Evolutionary conservation across 2,113 vertebrate species (phyloP).

Genomic region (Prolemur simus): DNA sequence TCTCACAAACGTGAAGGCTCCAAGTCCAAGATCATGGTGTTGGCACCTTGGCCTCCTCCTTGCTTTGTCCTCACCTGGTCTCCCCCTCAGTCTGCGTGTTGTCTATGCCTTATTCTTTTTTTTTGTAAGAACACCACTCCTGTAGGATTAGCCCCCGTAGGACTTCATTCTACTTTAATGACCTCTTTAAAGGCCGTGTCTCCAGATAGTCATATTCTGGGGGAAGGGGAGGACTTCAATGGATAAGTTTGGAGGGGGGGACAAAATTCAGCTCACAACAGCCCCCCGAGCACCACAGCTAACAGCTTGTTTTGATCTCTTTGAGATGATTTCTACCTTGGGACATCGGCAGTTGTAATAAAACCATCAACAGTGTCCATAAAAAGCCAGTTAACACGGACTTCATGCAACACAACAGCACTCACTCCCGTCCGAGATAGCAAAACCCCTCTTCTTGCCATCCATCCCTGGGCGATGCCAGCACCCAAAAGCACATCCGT

Average conservation of each 20-base stretch:
- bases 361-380: neutral
- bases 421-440: neutral
- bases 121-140: neutral
- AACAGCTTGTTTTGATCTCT: neutral
- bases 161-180: neutral
- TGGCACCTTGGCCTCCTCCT: neutral
- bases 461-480: neutral
- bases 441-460: neutral
- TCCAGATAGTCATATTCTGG: neutral
- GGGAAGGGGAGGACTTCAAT: neutral
- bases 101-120: neutral
- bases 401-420: neutral
- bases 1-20: neutral
- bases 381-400: neutral
- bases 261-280: neutral
- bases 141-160: neutral
- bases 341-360: neutral
- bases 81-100: neutral
- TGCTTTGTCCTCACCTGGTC: rapidly evolving
- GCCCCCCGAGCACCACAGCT: neutral
- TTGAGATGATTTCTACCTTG: neutral
- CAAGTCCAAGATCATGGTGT: neutral
- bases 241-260: neutral
- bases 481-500: neutral
- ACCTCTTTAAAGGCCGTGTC: neutral